Conservation (phyloP, 2,797 vertebrate species). For the Limnodromus scolopaceus region DNA sequence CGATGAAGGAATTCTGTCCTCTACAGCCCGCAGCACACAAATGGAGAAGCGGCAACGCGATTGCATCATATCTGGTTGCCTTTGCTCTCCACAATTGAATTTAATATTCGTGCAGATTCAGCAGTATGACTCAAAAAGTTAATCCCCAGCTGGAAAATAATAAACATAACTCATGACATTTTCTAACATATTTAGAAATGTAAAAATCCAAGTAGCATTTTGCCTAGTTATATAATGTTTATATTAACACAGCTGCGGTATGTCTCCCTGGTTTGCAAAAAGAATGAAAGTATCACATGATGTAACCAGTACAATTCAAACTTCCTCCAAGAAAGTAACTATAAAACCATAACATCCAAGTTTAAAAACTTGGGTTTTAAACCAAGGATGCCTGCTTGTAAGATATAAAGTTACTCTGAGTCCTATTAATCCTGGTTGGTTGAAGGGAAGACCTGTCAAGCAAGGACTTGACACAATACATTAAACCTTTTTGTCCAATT, state of each 20-base stretch:
- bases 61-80: neutral
- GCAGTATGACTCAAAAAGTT: constrained; percentile 12
- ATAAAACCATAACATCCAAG: neutral
- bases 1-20: neutral
- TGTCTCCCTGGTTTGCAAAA: neutral
- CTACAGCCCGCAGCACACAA: neutral
- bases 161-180: neutral
- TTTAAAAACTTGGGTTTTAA: neutral
- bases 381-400: neutral
- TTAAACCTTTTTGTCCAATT: neutral
- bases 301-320: neutral
- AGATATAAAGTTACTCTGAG: neutral
- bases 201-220: constrained; percentile 20
- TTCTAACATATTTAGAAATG: neutral
- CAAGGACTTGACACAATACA: neutral
- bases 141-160: constrained; percentile 11
- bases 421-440: neutral
- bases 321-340: neutral
- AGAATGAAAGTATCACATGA: neutral
- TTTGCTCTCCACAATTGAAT: neutral
- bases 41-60: rapidly evolving
- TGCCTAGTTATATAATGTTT: constrained; percentile 13
- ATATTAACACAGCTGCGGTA: neutral
- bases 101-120: constrained; percentile 10
- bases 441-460: neutral